Base-by-base conservation (phyloP, 2,888 invertebrate genomes). In the Phoronis australis region DNA sequence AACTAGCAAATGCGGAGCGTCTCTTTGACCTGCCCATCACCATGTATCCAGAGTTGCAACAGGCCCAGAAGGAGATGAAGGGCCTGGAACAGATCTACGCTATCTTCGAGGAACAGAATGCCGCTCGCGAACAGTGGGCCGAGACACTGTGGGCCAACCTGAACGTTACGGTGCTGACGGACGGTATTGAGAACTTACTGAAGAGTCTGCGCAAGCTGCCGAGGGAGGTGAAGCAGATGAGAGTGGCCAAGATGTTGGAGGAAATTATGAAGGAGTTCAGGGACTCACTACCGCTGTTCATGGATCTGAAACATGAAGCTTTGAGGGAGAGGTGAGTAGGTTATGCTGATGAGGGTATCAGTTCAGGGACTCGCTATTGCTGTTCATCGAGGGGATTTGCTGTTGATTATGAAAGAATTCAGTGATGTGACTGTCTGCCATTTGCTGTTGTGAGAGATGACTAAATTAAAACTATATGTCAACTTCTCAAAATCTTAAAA, bases 261-360 rank as follows among this genome's bases (percentile, higher is more conserved):
- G 75, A 84, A n/a, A 86, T 86, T 66, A 87, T 94, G 89, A 88
- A 87, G 66, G 87, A 88, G 66, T 94, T 94, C 78, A 87, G 87
- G 69, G 85, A 85, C 57, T 85, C 89, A 0, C 86, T 94, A 1
- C 91, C 93, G 0, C 78, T 94, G 42, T 92, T 93, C 85, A 88
- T 90, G 3, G 88, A 90, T 38, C 77, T 95, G 45, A 94, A 93
- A 75, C 88, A 91, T 69, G 91, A 93, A 66, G 90, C 93, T 0
- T 83, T 95, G 75, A 80, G 91, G 9, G 88, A 90, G 60, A 82
- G 75, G 68, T 73, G 40, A n/a, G n/a, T n/a, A n/a, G n/a, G n/a
- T n/a, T n/a, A n/a, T n/a, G n/a, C n/a, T n/a, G n/a, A n/a, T n/a
- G n/a, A n/a, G n/a, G n/a, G n/a, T n/a, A n/a, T n/a, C n/a, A n/a